Percentiles rank a stretch among this genome's conserved stretches.
phyloP scores from a whole-genome alignment of 2,888 invertebrate species.

The Helicoverpa assulta region DNA sequence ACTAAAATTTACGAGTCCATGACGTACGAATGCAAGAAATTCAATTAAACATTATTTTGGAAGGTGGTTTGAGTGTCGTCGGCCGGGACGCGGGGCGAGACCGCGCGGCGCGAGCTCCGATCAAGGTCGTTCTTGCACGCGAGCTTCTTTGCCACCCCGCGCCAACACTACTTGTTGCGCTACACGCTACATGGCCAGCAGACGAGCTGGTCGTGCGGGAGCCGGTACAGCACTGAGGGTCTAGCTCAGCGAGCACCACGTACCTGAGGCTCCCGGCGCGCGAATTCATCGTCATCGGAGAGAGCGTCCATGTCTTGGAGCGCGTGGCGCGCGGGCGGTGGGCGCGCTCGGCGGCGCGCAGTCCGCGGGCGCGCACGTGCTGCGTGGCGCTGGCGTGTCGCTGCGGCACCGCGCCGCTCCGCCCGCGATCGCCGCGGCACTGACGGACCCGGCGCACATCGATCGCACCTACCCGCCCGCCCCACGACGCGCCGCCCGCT shows the following conservation, averaged over 20 bases:
- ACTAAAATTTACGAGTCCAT: constrained; percentile 16
- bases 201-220: constrained; percentile 64
- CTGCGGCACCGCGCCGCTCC: constrained; percentile 86
- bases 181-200: constrained; percentile 45
- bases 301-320: constrained; percentile 86
- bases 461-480: constrained; percentile 77
- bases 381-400: constrained; percentile 78
- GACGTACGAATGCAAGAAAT: constrained; percentile 36
- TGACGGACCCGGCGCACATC: constrained; percentile 81
- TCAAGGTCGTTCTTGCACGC: constrained; percentile 85
- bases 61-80: constrained; percentile 61
- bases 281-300: constrained; percentile 88
- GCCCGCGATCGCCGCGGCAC: constrained; percentile 88
- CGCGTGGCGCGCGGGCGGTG: constrained; percentile 72
- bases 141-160: constrained; percentile 70
- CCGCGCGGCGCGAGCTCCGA: constrained; percentile 74
- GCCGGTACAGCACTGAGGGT: constrained; percentile 48
- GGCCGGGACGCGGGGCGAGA: constrained; percentile 74
- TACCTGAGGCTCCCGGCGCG: constrained; percentile 87
- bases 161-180: constrained; percentile 83
- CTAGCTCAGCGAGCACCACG: constrained; percentile 51
- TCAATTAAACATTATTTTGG: constrained; percentile 55
- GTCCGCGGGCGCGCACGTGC: constrained; percentile 82
- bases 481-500: constrained; percentile 68
- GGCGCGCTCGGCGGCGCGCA: constrained; percentile 83